Evolutionary conservation across 2,113 vertebrate species (phyloP), one percentile per base, ranked within the genome.

Genomic region (Heloderma charlesbogerti): DNA sequence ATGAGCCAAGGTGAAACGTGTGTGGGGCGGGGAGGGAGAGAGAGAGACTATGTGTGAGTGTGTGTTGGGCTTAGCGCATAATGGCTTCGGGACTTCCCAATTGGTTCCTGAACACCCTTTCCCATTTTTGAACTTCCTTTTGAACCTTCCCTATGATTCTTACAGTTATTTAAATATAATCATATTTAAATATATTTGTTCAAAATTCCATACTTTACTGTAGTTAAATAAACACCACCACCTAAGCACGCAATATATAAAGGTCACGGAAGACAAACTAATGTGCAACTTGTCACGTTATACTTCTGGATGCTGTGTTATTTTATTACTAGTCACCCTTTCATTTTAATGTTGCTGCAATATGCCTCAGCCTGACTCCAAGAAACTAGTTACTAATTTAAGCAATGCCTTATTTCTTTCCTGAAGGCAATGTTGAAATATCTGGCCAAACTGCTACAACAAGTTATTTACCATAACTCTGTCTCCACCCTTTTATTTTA

Each of bases 351-450:
- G 25, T 31, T 95, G 66, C 31, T 94, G 92, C 94, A 91, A 89
- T 90, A 84, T 92, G 92, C 87, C 94, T 95, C 88, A 92, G 48
- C 83, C 72, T 92, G 94, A 95, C 94, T 94, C 90, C 93, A 54
- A 93, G 90, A 94, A 96, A 93, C 89, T 83, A 34, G 84, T 87
- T 84, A 91, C 74, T 86, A 91, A 77, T 91, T 88, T 92, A 93
- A 93, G 84, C 67, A 89, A 91, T 48, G 66, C 89, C 88, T 72
- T 82, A 25, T 80, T 86, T 90, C 94, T 94, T 94, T 72, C 91
- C 94, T 93, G 40, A 40, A 89, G 94, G 93, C 93, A 92, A n/a
- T 88, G 90, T 85, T 95, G 93, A 95, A 96, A 94, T 89, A 95
- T 95, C 91, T 48, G 69, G 86, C 83, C 90, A 57, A 92, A 95